Evolutionary conservation across 1,140 invertebrate genomes (phyloP).

Genomic region (Physella acuta): DNA sequence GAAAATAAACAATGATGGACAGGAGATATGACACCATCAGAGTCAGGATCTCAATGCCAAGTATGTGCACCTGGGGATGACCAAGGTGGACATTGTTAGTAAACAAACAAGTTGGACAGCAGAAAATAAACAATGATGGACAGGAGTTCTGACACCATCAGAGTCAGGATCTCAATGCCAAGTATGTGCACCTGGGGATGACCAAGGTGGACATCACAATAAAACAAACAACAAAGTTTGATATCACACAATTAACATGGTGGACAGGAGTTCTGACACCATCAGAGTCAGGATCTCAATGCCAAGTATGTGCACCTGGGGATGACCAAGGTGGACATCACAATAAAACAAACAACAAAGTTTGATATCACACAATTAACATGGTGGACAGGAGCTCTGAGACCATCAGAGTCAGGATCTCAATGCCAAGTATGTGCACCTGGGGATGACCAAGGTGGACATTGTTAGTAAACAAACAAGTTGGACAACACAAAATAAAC

Average conservation of each 20-base stretch:
- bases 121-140: too few relatives aligned
- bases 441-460: not conserved
- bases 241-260: too few relatives aligned
- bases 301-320: conserved; percentile 25
- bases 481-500: too few relatives aligned
- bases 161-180: conserved; percentile 73
- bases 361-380: too few relatives aligned
- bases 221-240: too few relatives aligned
- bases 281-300: conserved; percentile 78
- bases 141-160: conserved; percentile 77
- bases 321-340: too few relatives aligned
- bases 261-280: conserved; percentile 75
- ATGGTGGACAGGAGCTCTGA: conserved; percentile 78
- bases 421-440: conserved; percentile 59
- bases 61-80: conserved; percentile 17
- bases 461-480: too few relatives aligned
- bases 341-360: too few relatives aligned
- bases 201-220: not conserved
- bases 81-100: not conserved
- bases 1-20: too few relatives aligned
- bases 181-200: conserved; percentile 18
- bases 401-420: conserved; percentile 77
- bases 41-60: conserved; percentile 72
- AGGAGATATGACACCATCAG: conserved; percentile 77
- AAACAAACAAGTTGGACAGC: too few relatives aligned